Base-by-base conservation (phyloP, 1,140 invertebrate species). In the Listronotus bonariensis region DNA sequence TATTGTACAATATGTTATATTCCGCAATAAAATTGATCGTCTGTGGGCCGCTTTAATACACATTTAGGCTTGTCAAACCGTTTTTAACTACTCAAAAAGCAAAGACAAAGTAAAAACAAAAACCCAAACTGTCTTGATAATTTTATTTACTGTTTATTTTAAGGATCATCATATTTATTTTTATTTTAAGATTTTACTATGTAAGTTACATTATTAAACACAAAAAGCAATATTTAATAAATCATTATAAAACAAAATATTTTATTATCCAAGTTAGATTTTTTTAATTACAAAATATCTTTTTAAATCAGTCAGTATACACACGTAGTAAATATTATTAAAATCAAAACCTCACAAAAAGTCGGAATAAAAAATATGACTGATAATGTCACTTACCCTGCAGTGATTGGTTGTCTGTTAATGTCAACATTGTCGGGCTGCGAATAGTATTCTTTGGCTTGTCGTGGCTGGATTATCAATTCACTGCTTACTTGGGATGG, bases 391-490 rank as follows among this genome's bases (percentile, higher is more conserved):
- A 83, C 90, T 85, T 86, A 96, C 93, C 93, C 93, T 79, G 92
- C 91, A 75, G 92, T 90, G 48, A 95, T 85, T 20, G 91, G 90
- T 72, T 88, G 88, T 63, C 89, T 82, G 68, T 92, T 89, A 67
- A 96, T 91, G 73, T 92, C 92, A 59, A 96, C 86, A 81, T 96
- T 96, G 80, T 97, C 94, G 70, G 74, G 73, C 32, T 68, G 67
- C 11, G 69, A 68, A 51, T 80, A 79, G 34, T 76, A 75, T 55
- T 82, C 81, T 72, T 81, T 82, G 7, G 72, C 72, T 62, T 81
- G 79, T 40, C 77, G 74, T 11, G 82, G 81, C 45, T 78, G 81
- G 9, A 84, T 78, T 43, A 80, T 80, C 43, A 82, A 76, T 56
- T 81, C 81, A 40, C 60, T 71, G 42, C 81, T 81, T 14, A 77